Evolutionary conservation across 2,113 vertebrate species (phyloP).

Genomic region (Egretta garzetta): DNA sequence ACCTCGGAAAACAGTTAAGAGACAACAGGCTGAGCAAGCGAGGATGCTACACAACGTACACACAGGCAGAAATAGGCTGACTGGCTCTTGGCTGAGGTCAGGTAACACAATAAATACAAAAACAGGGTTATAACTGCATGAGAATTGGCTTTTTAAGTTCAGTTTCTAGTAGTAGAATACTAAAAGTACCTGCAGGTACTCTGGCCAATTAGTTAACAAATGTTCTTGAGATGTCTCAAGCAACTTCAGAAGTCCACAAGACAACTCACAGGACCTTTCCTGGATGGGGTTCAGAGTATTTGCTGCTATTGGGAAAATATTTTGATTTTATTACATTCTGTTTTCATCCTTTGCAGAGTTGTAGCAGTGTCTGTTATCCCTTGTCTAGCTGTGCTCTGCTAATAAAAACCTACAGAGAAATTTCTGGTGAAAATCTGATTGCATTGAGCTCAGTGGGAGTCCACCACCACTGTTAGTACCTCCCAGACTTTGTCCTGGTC

Average conservation of each 20-base stretch:
- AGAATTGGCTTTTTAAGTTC: not conserved
- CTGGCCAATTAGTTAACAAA: not conserved
- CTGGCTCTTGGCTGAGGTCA: not conserved
- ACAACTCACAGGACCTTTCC: not conserved
- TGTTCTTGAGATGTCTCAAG: not conserved
- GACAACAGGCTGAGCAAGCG: not conserved
- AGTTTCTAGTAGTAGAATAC: not conserved
- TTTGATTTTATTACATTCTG: not conserved
- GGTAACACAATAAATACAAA: not conserved
- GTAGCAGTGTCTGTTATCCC: not conserved
- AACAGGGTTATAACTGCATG: not conserved
- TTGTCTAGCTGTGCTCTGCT: not conserved
- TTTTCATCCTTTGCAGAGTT: not conserved
- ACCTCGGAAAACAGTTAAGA: not conserved
- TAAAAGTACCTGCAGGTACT: not conserved
- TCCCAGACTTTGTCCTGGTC: not conserved
- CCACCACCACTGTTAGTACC: not conserved
- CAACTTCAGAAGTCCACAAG: not conserved
- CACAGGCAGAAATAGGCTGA: not conserved
- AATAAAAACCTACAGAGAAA: not conserved
- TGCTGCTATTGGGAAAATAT: not conserved
- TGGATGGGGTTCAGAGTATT: not conserved
- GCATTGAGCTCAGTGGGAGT: not conserved
- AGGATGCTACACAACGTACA: not conserved
- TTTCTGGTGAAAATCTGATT: not conserved